Conservation (phyloP, 1,140 invertebrate genomes). For the Temnothorax longispinosus region DNA sequence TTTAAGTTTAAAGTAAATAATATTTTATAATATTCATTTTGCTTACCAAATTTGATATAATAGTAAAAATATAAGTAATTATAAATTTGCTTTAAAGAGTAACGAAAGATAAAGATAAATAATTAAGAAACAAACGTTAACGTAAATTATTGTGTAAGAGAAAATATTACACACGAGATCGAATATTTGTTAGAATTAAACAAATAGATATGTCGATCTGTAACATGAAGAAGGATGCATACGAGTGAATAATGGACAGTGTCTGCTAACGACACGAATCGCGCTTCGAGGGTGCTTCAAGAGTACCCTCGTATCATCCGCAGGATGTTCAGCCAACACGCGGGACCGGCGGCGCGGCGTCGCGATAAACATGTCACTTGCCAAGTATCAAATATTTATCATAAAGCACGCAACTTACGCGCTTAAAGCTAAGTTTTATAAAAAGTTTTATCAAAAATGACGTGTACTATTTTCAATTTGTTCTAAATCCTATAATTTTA, state of each 20-base stretch:
- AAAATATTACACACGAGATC: not conserved
- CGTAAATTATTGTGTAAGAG: not conserved
- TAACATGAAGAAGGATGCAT: conserved; percentile 62
- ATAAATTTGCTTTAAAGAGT: not conserved
- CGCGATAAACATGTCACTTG: conserved; percentile 81
- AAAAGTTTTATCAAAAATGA: not conserved
- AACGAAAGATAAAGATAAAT: not conserved
- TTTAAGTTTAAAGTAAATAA: not conserved
- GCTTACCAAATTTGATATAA: not conserved
- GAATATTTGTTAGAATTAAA: not conserved
- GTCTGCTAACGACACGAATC: conserved; percentile 80
- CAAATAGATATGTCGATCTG: conserved; percentile 20
- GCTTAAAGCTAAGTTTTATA: conserved; percentile 10
- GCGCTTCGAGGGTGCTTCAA: conserved; percentile 76
- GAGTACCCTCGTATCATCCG: conserved; percentile 78
- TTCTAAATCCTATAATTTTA: not conserved
- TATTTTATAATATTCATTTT: not conserved
- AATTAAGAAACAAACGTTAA: not conserved
- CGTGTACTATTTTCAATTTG: not conserved
- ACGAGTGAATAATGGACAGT: conserved; percentile 82
- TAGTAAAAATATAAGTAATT: not conserved
- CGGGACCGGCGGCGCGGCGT: conserved; percentile 60
- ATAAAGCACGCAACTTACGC: conserved; percentile 65
- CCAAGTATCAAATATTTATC: conserved; percentile 82
- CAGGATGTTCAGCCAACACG: conserved; percentile 73